Conservation (phyloP, 2,888 invertebrate species). For the Cordylochernes scorpioides region DNA sequence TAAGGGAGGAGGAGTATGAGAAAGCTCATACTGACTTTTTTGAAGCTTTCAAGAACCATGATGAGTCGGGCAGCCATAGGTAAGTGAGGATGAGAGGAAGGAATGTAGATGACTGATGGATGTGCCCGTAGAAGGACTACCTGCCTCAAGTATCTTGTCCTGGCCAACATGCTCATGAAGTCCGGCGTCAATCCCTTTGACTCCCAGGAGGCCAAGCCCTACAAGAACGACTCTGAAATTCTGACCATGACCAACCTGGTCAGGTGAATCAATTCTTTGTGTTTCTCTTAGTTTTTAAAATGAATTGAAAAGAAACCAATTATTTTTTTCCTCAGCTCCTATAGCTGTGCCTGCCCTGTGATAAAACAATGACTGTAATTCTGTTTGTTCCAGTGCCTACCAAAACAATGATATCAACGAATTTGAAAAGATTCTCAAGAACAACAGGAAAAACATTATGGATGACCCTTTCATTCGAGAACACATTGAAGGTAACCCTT, state of each 20-base stretch:
- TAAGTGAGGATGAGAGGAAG: too few relatives aligned
- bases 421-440: slow-evolving; percentile 82
- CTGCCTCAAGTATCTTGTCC: slow-evolving; percentile 84
- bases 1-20: too few relatives aligned
- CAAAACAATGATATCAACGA: slow-evolving; percentile 95
- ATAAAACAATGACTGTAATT: slow-evolving; percentile 2
- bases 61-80: too few relatives aligned
- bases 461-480: slow-evolving; percentile 96
- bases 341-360: too few relatives aligned
- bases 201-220: slow-evolving; percentile 97
- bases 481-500: slow-evolving; percentile 76
- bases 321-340: too few relatives aligned
- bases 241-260: slow-evolving; percentile 97
- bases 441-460: slow-evolving; percentile 77
- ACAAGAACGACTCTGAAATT: slow-evolving; percentile 96
- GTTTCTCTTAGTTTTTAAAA: too few relatives aligned
- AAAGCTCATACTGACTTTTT: too few relatives aligned
- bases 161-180: slow-evolving; percentile 81
- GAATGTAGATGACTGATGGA: too few relatives aligned
- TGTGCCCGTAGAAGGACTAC: slow-evolving; percentile 63
- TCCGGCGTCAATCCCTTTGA: slow-evolving; percentile 93
- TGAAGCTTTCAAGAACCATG: too few relatives aligned
- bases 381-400: slow-evolving; percentile 39
- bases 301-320: too few relatives aligned
- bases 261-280: slow-evolving; percentile 19